Evolutionary conservation across 1,140 invertebrate genomes (phyloP).

Genomic region (Sogatella furcifera): DNA sequence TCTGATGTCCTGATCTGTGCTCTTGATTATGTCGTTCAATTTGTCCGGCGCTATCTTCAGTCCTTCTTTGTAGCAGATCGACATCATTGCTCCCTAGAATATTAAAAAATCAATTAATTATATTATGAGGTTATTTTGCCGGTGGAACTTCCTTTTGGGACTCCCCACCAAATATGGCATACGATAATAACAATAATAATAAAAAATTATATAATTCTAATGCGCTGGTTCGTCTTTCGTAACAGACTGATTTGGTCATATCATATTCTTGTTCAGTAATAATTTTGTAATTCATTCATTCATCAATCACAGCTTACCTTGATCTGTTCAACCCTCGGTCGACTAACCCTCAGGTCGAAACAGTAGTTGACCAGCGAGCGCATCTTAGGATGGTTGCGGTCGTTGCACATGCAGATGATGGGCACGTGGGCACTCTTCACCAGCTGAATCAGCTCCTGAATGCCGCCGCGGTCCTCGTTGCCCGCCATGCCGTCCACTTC

Average conservation of each 20-base stretch:
- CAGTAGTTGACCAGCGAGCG: constrained; percentile 88
- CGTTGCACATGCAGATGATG: constrained; percentile 98
- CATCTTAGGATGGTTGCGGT: constrained; percentile 89
- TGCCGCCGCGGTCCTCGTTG: constrained; percentile 95
- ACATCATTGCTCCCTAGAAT: constrained; percentile 70
- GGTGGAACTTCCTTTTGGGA: too few species aligned
- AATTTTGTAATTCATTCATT: too few species aligned
- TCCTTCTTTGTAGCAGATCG: constrained; percentile 84
- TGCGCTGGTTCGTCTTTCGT: too few species aligned
- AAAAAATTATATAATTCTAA: too few species aligned
- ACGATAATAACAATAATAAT: too few species aligned
- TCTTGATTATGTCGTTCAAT: constrained; percentile 72
- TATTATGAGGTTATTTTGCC: too few species aligned
- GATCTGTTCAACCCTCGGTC: constrained; percentile 82
- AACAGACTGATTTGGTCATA: too few species aligned
- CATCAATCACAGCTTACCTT: constrained; percentile 47
- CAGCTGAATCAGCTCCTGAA: constrained; percentile 85
- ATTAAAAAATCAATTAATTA: too few species aligned
- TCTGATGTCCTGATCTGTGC: constrained; percentile 86
- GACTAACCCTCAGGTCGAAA: constrained; percentile 79
- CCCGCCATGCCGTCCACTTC: constrained; percentile 99
- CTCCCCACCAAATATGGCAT: too few species aligned
- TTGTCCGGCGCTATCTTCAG: constrained; percentile 67
- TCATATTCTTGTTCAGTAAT: too few species aligned
- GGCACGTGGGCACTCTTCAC: constrained; percentile 88